A percentile compares a stretch with the other conserved stretches of the same genome.
These are phyloP conservation scores for Distichodus sexfasciatus DNA, from an alignment of 2,797 vertebrate genomes.

Conservation along the genomic window DNA sequence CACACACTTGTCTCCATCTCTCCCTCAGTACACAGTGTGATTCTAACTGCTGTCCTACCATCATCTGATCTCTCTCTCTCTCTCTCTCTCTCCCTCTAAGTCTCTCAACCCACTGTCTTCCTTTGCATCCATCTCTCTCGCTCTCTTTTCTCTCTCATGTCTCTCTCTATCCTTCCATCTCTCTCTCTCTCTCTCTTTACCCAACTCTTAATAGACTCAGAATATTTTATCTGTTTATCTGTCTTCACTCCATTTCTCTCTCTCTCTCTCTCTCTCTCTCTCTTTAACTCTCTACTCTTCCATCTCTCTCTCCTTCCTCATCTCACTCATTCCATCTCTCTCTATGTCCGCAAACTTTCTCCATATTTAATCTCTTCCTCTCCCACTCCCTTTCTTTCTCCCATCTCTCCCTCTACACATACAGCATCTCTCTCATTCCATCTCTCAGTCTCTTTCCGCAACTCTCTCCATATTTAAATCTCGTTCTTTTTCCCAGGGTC, in stretches of 20 bases:
- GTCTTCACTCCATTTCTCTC: slow-evolving; percentile 11
- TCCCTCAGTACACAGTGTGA: slow-evolving; percentile 37
- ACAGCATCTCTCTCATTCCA: too few relatives aligned
- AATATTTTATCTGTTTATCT: too few relatives aligned
- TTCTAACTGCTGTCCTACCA: slow-evolving; percentile 30
- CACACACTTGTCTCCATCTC: slow-evolving; percentile 22
- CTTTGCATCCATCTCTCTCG: neutral
- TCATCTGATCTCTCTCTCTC: neutral
- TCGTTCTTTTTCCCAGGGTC: neutral
- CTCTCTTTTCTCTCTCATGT: neutral
- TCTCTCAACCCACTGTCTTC: slow-evolving; percentile 19
- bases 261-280: slow-evolving; percentile 54
- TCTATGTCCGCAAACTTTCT: too few relatives aligned
- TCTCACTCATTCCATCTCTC: slow-evolving; percentile 36
- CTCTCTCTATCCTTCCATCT: slow-evolving; percentile 18
- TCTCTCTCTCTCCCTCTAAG: slow-evolving; percentile 15
- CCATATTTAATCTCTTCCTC: too few relatives aligned
- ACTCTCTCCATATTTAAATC: slow-evolving; percentile 27
- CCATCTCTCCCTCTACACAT: slow-evolving; percentile 45
- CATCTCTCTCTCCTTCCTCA: slow-evolving; percentile 48
- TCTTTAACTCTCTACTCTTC: slow-evolving; percentile 38
- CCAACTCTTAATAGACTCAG: slow-evolving; percentile 10
- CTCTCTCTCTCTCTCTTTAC: slow-evolving; percentile 4
- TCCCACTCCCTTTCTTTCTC: slow-evolving; percentile 36
- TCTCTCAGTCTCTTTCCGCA: slow-evolving; percentile 47